Evolutionary conservation across 2,888 invertebrate genomes (phyloP).

Genomic region (Drosophila hamatofila): DNA sequence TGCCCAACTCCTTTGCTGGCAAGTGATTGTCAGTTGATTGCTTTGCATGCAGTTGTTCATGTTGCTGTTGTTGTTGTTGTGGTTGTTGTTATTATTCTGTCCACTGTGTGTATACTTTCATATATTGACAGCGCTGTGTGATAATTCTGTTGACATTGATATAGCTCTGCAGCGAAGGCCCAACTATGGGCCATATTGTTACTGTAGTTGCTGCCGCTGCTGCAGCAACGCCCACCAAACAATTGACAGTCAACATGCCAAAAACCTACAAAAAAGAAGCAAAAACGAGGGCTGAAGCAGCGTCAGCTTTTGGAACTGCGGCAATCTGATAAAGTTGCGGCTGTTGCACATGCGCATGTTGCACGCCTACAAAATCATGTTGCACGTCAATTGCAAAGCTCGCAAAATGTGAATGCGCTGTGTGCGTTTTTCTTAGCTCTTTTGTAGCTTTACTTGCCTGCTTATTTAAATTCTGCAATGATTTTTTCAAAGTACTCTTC

Average conservation of each 20-base stretch:
- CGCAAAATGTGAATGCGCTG: constrained; percentile 52
- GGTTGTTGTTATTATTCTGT: neutral
- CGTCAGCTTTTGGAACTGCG: constrained; percentile 52
- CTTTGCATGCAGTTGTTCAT: constrained; percentile 42
- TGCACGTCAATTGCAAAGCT: constrained; percentile 81
- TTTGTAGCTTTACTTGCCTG: constrained; percentile 45
- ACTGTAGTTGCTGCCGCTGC: constrained; percentile 33
- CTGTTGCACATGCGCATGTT: constrained; percentile 84
- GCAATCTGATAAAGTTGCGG: constrained; percentile 82
- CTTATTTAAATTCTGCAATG: constrained; percentile 82
- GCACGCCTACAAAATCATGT: constrained; percentile 85
- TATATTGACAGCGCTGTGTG: constrained; percentile 82
- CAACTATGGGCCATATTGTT: constrained; percentile 52
- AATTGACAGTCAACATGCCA: constrained; percentile 79
- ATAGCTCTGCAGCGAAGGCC: constrained; percentile 67
- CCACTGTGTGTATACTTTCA: constrained; percentile 70
- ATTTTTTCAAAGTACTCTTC: constrained; percentile 75
- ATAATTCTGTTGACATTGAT: constrained; percentile 82
- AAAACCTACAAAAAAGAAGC: constrained; percentile 44
- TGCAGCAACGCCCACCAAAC: constrained; percentile 75
- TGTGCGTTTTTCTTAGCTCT: constrained; percentile 43
- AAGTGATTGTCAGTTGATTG: constrained; percentile 65
- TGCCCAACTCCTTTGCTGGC: constrained; percentile 52
- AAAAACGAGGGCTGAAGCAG: constrained; percentile 28
- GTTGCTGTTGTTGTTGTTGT: constrained; percentile 37